A percentile compares a stretch with the other conserved stretches of the same genome.
phyloP scores from a whole-genome alignment of 64 coral and sea anemone species.

The Montipora cactus region DNA sequence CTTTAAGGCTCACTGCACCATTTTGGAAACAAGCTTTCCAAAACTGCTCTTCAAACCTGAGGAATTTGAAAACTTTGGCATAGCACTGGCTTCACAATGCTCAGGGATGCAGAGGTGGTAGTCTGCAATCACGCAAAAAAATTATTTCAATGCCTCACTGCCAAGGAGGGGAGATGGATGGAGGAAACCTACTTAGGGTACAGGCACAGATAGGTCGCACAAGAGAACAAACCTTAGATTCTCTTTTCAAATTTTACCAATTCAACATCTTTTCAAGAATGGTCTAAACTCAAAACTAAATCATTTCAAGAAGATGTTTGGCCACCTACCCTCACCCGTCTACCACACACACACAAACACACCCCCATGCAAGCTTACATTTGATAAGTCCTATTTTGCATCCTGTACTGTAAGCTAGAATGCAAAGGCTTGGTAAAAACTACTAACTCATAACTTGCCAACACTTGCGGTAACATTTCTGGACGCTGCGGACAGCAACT shows the following conservation, averaged over 20 bases:
- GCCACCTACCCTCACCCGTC: background rate
- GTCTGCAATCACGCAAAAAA: background rate
- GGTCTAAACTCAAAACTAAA: background rate
- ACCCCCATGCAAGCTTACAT: background rate
- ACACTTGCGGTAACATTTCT: constrained; percentile 31
- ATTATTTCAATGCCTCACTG: background rate
- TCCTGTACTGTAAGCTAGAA: background rate
- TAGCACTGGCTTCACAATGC: background rate
- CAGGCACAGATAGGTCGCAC: constrained; percentile 5
- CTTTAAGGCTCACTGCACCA: constrained; percentile 2
- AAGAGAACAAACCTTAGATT: constrained; percentile 3
- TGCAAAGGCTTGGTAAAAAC: background rate
- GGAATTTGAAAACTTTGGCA: constrained; percentile 11
- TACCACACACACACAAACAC: background rate
- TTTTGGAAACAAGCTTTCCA: background rate
- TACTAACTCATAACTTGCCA: constrained; percentile 38
- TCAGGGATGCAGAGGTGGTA: background rate
- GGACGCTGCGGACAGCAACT: constrained; percentile 15
- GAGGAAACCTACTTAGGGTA: background rate
- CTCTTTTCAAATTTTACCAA: background rate
- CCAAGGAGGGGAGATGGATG: background rate
- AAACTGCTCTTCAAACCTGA: background rate
- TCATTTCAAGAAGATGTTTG: background rate
- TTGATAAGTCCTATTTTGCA: background rate
- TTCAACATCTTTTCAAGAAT: background rate